Base-by-base conservation (phyloP, 1,140 invertebrate species). In the Camponotus vicinus region DNA sequence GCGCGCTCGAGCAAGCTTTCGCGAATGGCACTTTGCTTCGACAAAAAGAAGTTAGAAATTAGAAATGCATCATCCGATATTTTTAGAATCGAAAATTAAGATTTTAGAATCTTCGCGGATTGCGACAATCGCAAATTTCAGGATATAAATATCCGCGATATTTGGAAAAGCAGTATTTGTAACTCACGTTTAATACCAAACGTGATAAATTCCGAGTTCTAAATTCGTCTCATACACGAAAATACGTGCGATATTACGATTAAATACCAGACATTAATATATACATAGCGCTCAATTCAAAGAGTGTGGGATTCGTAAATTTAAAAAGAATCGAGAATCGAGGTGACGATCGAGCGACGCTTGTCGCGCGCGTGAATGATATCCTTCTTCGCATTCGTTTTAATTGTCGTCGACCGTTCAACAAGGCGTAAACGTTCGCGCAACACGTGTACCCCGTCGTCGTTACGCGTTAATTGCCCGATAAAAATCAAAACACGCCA, bases 401-500 rank as follows among this genome's bases (percentile, higher is more conserved):
- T 92, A 93, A 93, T 94, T 91, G 92, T 87, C 85, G 88, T 73
- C 93, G 92, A 89, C 90, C 89, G 91, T 77, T 89, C 86, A 91
- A 88, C 90, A 84, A 91, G 89, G 93, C 92, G 92, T 92, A 92
- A 94, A 94, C 91, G 93, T 91, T 93, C 90, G 91, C 92, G 93
- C 93, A 93, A 94, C 93, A 93, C 92, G 94, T 93, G 93, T 93
- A 93, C 89, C 90, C 92, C 94, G 79, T 83, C 69, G 79, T 83
- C 77, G 64, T 67, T 70, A 70, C 93, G 94, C 93, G 94, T 95
- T 95, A 95, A 95, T 95, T 95, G 94, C 93, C 92, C 94, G 95
- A 95, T 95, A 95, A 95, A 95, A 95, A 95, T 95, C 95, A 93
- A 93, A 92, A 94, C 95, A 95, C 94, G 94, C 93, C 93, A 95